Base-by-base conservation (phyloP, 2,113 vertebrate genomes). In the Pygoscelis antarcticus region DNA sequence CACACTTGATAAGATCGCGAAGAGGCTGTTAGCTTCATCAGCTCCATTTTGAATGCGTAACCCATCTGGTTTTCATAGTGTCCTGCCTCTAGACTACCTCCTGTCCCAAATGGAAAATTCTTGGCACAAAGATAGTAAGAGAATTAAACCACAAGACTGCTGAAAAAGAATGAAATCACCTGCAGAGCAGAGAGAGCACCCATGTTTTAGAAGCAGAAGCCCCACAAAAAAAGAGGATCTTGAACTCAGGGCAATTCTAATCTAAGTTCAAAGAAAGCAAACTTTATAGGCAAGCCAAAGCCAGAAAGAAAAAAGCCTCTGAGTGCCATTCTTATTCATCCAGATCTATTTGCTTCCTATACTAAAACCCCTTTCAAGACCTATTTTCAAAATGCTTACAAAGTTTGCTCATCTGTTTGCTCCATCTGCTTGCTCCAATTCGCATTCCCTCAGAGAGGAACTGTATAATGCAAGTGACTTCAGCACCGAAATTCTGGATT, bases 381-480 rank as follows among this genome's bases (percentile, higher is more conserved):
- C 87, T 76, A 89, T 95, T 94, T 96, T 93, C 84, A 76, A 93
- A 95, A 85, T 29, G 78, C 91, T 85, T 71, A 70, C 40, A 34
- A 87, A 91, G 64, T 71, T 87, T 95, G 96, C 83, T 96, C 89
- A 94, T 93, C 84, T 91, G 87, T 38, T 61, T 93, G 84, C 52
- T 95, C 96, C 96, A 96, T 96, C 93, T 97, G 96, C 55, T 85
- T 40, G 89, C 74, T 96, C 93, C 91, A 95, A 61, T 76, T 94
- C 90, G 79, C 78, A 61, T 91, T 80, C 21, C 36, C 78, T 95
- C 49, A 34, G 58, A 96, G 70, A 93, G 23, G 74, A 95, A 42
- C 34, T 10, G 44, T 16, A 17, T 23, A 96, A 96, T 16, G n/a
- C 52, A 54, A 77, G 64, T 1, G 0, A 95, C 49, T 90, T 65